Conservation (phyloP, 2,797 vertebrate genomes). For the Etheostoma nigrum region DNA sequence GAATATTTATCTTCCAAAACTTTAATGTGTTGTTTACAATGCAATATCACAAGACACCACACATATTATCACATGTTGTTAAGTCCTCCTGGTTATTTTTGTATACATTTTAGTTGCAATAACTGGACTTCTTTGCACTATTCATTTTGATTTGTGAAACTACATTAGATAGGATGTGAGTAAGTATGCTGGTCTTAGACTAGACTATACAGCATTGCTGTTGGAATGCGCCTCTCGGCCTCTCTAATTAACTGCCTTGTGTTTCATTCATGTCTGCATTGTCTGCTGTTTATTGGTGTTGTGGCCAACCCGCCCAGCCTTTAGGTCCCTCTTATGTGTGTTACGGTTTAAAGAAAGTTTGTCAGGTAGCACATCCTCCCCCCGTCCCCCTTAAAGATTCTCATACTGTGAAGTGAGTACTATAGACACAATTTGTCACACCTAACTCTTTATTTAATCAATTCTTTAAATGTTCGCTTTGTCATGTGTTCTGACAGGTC, state of each 20-base stretch:
- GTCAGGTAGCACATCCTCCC: background rate
- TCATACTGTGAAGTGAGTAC: background rate
- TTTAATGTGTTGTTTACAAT: background rate
- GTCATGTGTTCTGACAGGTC: no score
- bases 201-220: constrained; percentile 1
- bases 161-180: background rate
- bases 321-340: background rate
- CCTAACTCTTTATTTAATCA: no score
- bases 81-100: background rate
- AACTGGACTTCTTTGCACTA: background rate
- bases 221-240: background rate
- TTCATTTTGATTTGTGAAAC: background rate
- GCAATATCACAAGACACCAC: background rate
- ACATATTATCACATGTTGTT: background rate
- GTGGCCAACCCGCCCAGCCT: constrained; percentile 11
- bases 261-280: constrained; percentile 38
- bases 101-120: background rate
- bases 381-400: background rate
- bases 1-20: background rate
- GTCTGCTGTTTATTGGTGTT: constrained; percentile 45
- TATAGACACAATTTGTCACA: background rate
- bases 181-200: background rate
- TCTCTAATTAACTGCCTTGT: constrained; percentile 14
- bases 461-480: no score
- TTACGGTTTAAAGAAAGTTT: constrained; percentile 32